Percentiles rank a stretch among this genome's conserved stretches.
These are phyloP conservation scores for Pygmarrhopalites habei DNA, from an alignment of 1,140 invertebrate genomes.

Conservation along the genomic window DNA sequence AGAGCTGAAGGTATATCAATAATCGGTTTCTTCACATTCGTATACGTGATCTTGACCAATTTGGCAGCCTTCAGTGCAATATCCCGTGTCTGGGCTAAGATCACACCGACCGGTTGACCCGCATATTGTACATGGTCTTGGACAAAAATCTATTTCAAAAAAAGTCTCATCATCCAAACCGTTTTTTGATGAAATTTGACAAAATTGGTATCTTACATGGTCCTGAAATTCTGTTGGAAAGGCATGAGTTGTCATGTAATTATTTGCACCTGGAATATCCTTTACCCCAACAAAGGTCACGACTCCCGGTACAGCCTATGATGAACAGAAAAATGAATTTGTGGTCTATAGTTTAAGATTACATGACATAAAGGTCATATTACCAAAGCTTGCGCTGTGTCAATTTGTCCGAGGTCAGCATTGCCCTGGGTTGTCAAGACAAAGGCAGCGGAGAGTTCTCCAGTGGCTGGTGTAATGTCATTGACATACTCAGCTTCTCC, in stretches of 20 bases:
- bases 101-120: slow-evolving; percentile 47
- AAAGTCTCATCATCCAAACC: no score
- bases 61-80: slow-evolving; percentile 44
- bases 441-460: slow-evolving; percentile 45
- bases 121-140: slow-evolving; percentile 54
- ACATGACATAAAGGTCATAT: no score
- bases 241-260: no score
- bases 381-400: slow-evolving; percentile 42
- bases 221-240: no score
- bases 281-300: slow-evolving; percentile 44
- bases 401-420: slow-evolving; percentile 41
- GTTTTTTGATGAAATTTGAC: no score
- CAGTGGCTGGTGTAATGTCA: slow-evolving; percentile 44
- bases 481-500: slow-evolving; percentile 49
- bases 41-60: slow-evolving; percentile 45
- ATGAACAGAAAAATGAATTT: no score
- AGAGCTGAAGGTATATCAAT: slow-evolving; percentile 44
- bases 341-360: no score
- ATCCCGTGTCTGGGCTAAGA: slow-evolving; percentile 45
- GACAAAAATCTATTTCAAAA: slow-evolving; percentile 51
- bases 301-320: no score
- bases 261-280: slow-evolving; percentile 45
- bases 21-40: slow-evolving; percentile 43
- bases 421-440: slow-evolving; percentile 39
- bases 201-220: no score